Percentiles rank a stretch among this genome's conserved stretches.
These are phyloP conservation scores for Dryococelus australis DNA, from an alignment of 2,888 invertebrate genomes.

Conservation along the genomic window DNA sequence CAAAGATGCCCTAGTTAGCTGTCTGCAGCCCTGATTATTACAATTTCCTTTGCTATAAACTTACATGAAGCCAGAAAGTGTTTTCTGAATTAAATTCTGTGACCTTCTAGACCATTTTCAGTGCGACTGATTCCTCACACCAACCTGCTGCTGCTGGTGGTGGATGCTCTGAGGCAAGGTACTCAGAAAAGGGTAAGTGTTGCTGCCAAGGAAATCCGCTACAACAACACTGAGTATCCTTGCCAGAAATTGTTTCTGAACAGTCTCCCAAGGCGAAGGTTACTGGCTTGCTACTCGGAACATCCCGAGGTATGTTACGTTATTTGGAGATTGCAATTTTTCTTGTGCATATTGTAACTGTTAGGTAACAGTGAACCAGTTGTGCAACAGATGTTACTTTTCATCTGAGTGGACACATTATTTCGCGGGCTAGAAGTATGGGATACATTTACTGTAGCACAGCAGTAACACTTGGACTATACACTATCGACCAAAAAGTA, in stretches of 20 bases:
- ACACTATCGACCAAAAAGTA: too few species aligned
- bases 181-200: conserved; percentile 61
- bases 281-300: conserved; percentile 79
- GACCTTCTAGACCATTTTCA: conserved; percentile 67
- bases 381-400: too few species aligned
- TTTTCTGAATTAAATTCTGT: not conserved
- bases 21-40: too few species aligned
- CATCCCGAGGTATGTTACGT: conserved; percentile 72
- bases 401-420: too few species aligned
- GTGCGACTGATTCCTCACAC: conserved; percentile 78
- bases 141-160: conserved; percentile 78
- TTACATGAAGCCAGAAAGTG: too few species aligned
- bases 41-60: too few species aligned
- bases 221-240: conserved; percentile 65
- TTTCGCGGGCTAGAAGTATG: too few species aligned
- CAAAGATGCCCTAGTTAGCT: too few species aligned
- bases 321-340: not conserved
- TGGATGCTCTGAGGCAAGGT: conserved; percentile 65
- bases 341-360: too few species aligned
- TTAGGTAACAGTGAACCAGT: too few species aligned
- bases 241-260: conserved; percentile 81
- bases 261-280: conserved; percentile 69
- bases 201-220: conserved; percentile 65
- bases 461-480: too few species aligned
- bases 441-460: too few species aligned